Evolutionary conservation across 1,140 invertebrate genomes (phyloP).

Genomic region (Limonius californicus): DNA sequence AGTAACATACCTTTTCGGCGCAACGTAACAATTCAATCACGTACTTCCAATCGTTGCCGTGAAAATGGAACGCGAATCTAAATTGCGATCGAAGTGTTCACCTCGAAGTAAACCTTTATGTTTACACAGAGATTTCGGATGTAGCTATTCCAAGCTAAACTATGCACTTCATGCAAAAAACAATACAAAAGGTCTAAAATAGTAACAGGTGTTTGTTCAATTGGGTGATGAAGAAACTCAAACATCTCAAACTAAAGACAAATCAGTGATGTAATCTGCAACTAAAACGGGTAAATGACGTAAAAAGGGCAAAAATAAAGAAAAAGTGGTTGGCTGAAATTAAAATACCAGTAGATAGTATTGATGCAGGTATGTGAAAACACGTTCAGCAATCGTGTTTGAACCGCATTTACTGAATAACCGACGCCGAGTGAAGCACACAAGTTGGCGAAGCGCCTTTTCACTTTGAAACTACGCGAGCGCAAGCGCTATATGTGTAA

Average conservation of each 20-base stretch:
- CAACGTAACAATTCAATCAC: not conserved
- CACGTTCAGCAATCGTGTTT: not conserved
- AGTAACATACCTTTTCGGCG: not conserved
- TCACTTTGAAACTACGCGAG: slow-evolving; percentile 3
- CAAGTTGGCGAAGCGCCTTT: not conserved
- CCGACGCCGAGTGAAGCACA: slow-evolving; percentile 2
- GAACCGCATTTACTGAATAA: slow-evolving; percentile 3
- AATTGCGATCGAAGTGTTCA: not conserved
- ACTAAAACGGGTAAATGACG: not conserved
- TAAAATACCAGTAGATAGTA: not conserved
- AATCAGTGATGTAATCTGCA: not conserved
- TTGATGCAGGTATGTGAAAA: not conserved
- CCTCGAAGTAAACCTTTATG: not conserved
- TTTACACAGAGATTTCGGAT: slow-evolving; percentile 1
- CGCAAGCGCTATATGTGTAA: slow-evolving; percentile 3
- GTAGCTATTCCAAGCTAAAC: not conserved
- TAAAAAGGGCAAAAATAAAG: not conserved
- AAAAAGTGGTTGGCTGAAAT: not conserved
- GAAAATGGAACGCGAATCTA: not conserved
- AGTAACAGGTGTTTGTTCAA: not conserved
- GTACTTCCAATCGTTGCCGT: not conserved
- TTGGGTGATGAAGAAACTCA: not conserved
- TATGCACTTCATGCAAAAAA: too few species aligned
- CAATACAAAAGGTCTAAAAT: too few species aligned
- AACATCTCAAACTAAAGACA: not conserved